Conservation (phyloP, 2,888 invertebrate species). For the Ditylenchus weischeri region DNA sequence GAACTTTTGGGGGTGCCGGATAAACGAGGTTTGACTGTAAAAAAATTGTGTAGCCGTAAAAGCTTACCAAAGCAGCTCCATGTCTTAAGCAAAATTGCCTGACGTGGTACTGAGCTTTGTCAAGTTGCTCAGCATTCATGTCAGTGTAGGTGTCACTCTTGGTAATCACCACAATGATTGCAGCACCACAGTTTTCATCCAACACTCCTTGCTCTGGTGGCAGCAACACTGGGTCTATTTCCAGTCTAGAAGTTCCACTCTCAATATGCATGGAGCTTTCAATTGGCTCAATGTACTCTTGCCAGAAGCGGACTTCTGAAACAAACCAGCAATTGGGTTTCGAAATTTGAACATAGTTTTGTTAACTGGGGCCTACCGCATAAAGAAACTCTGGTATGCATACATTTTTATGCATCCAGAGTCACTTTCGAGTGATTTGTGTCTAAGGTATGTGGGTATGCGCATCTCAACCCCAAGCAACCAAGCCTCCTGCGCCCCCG, state of each 20-base stretch:
- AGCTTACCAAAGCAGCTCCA: slow-evolving; percentile 50
- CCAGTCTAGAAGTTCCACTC: background rate
- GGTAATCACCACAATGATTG: slow-evolving; percentile 51
- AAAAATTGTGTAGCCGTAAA: background rate
- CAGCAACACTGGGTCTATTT: slow-evolving; percentile 39
- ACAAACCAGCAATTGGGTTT: slow-evolving; percentile 3
- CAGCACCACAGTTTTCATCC: slow-evolving; percentile 49
- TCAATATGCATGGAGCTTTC: slow-evolving; percentile 24
- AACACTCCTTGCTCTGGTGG: slow-evolving; percentile 50
- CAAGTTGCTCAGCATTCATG: slow-evolving; percentile 41
- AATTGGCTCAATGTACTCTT: slow-evolving; percentile 56
- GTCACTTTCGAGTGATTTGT: no score
- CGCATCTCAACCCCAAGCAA: no score
- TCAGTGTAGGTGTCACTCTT: slow-evolving; percentile 45
- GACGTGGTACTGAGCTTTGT: slow-evolving; percentile 48
- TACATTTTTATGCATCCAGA: no score
- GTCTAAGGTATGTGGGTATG: no score
- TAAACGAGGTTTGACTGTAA: no score
- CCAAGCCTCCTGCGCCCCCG: no score
- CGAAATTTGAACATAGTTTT: no score
- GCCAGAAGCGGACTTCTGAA: slow-evolving; percentile 54
- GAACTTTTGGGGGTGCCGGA: no score
- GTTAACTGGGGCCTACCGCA: no score
- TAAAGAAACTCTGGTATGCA: no score
- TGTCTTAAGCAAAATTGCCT: slow-evolving; percentile 50